Evolutionary conservation across 2,113 vertebrate species (phyloP), one percentile per base, ranked within the genome.

Genomic region (Delphinus delphis): DNA sequence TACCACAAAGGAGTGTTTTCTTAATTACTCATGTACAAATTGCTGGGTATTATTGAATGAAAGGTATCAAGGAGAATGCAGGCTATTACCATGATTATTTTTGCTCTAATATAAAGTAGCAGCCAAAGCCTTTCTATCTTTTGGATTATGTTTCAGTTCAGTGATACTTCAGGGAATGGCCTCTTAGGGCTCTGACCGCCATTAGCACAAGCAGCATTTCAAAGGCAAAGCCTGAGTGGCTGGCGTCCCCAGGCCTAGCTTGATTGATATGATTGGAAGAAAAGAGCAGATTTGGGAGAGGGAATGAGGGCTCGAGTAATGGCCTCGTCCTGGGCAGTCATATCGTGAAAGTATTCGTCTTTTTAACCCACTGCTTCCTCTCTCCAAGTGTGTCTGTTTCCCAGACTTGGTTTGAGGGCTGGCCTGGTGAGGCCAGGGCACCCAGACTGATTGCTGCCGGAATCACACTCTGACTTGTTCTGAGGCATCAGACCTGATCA

Each of bases 21-120:
- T 98, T 98, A 98, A 98, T 97, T 96, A 96, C 96, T 95, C 81
- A 76, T 8, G 7, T 88, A 96, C 96, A 96, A 95, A 97, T 98
- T 92, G 95, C 93, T 96, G 95, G 74, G 96, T 91, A 85, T 98
- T 95, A 93, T 88, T 96, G 95, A 97, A 88, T 90, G 96, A 97
- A 96, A 97, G 81, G 80, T 96, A 96, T 97, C 92, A 92, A 97
- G 81, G 76, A 96, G 85, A 93, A 97, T 81, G 80, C 62, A 84
- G 88, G 89, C 87, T 95, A 97, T 97, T 96, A 96, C 89, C 79
- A 14, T 86, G 89, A 96, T 97, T 95, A 97, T 97, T 96, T 96
- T 94, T 93, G 86, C 91, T 97, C 93, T 97, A 81, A 92, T 95
- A 93, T 62, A 96, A 96, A 97, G 92, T 53, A 55, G 62, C 50